Evolutionary conservation across 2,113 vertebrate species (phyloP).

Genomic region (Cyanoliseus patagonus): DNA sequence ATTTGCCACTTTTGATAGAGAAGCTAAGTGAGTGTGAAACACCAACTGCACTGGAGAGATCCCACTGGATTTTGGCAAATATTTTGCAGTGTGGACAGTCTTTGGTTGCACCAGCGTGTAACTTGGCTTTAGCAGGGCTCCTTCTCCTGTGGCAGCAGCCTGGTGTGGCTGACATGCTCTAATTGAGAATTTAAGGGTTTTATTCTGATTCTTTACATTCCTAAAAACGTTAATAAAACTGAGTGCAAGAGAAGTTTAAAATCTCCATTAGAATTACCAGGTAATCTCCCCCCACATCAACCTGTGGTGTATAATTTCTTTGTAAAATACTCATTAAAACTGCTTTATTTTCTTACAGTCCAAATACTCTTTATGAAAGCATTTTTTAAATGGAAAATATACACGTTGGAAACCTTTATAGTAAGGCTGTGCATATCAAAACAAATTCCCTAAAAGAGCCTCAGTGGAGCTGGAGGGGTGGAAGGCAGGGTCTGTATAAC

Average conservation of each 20-base stretch:
- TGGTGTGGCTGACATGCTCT: not conserved
- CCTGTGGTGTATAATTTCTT: not conserved
- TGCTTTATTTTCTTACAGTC: not conserved
- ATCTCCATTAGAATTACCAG: not conserved
- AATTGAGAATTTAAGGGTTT: not conserved
- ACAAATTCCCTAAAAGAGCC: not conserved
- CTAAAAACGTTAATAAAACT: not conserved
- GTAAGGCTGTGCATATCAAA: not conserved
- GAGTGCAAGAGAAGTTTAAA: not conserved
- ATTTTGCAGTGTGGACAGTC: not conserved
- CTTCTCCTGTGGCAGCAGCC: not conserved
- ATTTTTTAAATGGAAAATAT: not conserved
- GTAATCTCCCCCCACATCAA: not conserved
- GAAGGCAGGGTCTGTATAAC: not conserved
- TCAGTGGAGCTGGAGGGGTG: not conserved
- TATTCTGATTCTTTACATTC: not conserved
- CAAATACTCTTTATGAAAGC: not conserved
- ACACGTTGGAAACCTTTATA: not conserved
- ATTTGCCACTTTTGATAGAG: not conserved
- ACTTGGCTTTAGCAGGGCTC: not conserved
- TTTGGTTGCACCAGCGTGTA: not conserved
- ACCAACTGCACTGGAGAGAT: not conserved
- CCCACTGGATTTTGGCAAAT: not conserved
- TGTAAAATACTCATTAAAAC: not conserved
- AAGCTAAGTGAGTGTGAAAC: not conserved